Evolutionary conservation across 2,888 invertebrate species (phyloP), one percentile per base, ranked within the genome.

Genomic region (Bugula neritina): DNA sequence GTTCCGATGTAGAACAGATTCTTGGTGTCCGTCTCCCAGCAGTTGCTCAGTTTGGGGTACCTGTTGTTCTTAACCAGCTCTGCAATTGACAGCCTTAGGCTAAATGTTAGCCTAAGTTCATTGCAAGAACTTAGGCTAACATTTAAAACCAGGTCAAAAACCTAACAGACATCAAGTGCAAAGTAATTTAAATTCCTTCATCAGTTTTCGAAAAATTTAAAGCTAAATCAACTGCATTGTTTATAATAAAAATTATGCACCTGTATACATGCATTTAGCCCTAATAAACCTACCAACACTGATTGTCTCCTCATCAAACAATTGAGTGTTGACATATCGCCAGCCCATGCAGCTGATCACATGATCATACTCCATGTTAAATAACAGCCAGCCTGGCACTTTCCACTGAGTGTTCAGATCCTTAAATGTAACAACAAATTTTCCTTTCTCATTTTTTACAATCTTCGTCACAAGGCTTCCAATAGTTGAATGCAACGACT

Each of bases 1-100:
- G 71, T 58, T 27, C 71, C 71, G 52, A 71, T 71, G 31, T 63
- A 71, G 57, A 71, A 71, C 69, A 71, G 21, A 25, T 71, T 43
- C 31, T 52, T 17, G 3, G 52, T 35, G 55, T 34, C 52, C 31
- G 71, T 35, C 31, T 71, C 57, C 71, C 71, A 71, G 21, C 29
- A 31, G 31, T 58, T 58, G 71, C 52, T 58, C 71, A 71, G 27
- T 13, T 35, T 43, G 3, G 58, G 57, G 29, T 63, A 71, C 31
- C 52, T 55, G 17, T 58, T 58, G n/a, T 58, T 43, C 25, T 21
- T 70, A 21, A 34, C 25, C 21, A 52, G 13, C 25, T 70, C 71
- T 70, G 25, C n/a, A 29, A n/a, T n/a, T n/a, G n/a, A n/a, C n/a
- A n/a, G n/a, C n/a, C n/a, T n/a, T n/a, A n/a, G n/a, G n/a, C n/a